phyloP scores from a whole-genome alignment of 2,113 vertebrate species.

The Cinclus cinclus region DNA sequence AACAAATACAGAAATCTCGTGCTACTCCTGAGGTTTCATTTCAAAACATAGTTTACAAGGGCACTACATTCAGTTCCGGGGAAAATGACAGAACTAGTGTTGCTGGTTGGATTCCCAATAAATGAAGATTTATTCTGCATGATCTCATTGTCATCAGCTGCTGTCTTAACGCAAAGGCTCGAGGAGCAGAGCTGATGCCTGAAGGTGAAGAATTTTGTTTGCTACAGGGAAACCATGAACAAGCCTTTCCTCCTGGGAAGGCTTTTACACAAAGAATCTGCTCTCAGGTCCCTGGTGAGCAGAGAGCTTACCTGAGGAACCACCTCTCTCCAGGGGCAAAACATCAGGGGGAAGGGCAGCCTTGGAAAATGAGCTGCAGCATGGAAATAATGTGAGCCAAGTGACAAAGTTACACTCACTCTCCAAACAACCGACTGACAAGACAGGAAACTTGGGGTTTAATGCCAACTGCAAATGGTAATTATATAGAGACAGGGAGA shows the following conservation, averaged over 20 bases:
- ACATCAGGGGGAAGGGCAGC: background rate
- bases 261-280: background rate
- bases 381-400: background rate
- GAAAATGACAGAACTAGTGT: background rate
- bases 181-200: background rate
- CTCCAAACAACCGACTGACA: background rate
- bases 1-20: background rate
- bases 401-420: background rate
- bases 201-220: background rate
- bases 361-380: background rate
- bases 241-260: background rate
- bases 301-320: background rate
- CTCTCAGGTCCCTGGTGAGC: background rate
- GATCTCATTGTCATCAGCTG: accelerated
- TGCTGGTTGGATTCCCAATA: background rate
- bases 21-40: background rate
- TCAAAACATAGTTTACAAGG: background rate
- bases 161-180: background rate
- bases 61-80: background rate
- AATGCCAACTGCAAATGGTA: background rate
- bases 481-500: background rate
- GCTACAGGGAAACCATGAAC: background rate
- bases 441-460: background rate
- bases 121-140: background rate
- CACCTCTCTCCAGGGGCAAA: background rate